Conservation (phyloP, 1,140 invertebrate species). For the Hypsibius dujardini region DNA sequence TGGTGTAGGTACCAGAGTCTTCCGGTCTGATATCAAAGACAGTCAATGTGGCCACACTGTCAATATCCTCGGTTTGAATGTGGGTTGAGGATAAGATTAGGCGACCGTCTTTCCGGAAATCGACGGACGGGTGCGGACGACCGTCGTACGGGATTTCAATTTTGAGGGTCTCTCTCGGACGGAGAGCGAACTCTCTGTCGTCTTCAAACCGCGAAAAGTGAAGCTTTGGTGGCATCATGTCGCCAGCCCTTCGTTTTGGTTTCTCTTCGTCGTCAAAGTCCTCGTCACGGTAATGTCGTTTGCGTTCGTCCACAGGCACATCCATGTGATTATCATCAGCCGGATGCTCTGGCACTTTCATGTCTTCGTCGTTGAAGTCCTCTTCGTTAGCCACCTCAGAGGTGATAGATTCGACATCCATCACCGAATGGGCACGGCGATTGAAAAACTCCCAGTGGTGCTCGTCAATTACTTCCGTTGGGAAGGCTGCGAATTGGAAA, state of each 20-base stretch:
- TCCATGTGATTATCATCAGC: neutral
- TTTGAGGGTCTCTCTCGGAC: constrained; percentile 29
- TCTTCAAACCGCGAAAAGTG: neutral
- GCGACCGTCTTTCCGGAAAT: constrained; percentile 10
- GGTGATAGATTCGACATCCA: constrained; percentile 15
- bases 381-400: constrained; percentile 8
- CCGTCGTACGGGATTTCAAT: constrained; percentile 31
- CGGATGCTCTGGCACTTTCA: neutral
- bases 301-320: neutral
- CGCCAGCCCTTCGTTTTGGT: constrained; percentile 8
- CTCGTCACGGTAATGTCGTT: neutral
- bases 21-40: constrained; percentile 18
- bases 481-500: neutral
- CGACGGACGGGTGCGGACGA: constrained; percentile 24
- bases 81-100: neutral
- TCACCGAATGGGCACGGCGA: constrained; percentile 1
- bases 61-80: constrained; percentile 16
- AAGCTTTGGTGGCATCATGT: constrained; percentile 4
- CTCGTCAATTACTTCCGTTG: constrained; percentile 10
- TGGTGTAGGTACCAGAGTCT: constrained; percentile 20
- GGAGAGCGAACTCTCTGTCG: constrained; percentile 2
- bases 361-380: neutral
- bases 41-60: constrained; percentile 17
- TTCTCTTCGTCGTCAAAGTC: neutral
- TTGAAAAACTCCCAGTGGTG: constrained; percentile 11